phyloP scores from a whole-genome alignment of 2,797 vertebrate species.

The Brachyrhaphis roseni region DNA sequence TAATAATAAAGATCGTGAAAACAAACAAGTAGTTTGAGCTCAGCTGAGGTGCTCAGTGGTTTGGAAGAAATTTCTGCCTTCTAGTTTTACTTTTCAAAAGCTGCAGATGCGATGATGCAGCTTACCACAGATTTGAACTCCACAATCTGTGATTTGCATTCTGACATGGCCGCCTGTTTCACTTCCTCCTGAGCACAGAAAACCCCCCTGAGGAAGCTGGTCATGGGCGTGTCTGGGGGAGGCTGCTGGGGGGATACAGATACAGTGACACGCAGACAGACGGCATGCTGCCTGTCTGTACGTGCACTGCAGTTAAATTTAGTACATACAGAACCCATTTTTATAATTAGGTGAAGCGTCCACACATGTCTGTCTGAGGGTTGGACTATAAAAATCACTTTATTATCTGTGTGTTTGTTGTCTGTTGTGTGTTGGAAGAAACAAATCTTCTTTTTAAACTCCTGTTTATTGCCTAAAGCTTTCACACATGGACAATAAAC shows the following conservation, averaged over 20 bases:
- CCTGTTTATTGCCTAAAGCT: too few relatives aligned
- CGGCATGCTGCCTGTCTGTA: slow-evolving; percentile 43
- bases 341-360: slow-evolving; percentile 23
- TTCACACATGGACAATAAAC: not conserved
- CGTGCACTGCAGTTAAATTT: slow-evolving; percentile 28
- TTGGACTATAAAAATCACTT: not conserved
- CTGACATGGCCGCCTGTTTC: slow-evolving; percentile 28
- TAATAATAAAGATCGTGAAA: not conserved
- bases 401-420: not conserved
- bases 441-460: not conserved
- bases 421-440: not conserved
- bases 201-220: slow-evolving; percentile 43
- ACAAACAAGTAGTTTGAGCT: not conserved
- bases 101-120: slow-evolving; percentile 19
- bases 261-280: slow-evolving; percentile 24
- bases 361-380: slow-evolving; percentile 26
- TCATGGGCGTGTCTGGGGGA: slow-evolving; percentile 43
- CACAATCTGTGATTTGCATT: slow-evolving; percentile 39
- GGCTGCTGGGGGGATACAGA: slow-evolving; percentile 1
- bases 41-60: slow-evolving; percentile 12
- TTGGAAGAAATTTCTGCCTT: slow-evolving; percentile 4
- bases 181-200: slow-evolving; percentile 43
- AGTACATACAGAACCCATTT: slow-evolving; percentile 1
- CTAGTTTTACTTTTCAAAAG: slow-evolving; percentile 15
- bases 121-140: not conserved